Base-by-base conservation (phyloP, 2,113 vertebrate genomes). In the Crocuta crocuta region DNA sequence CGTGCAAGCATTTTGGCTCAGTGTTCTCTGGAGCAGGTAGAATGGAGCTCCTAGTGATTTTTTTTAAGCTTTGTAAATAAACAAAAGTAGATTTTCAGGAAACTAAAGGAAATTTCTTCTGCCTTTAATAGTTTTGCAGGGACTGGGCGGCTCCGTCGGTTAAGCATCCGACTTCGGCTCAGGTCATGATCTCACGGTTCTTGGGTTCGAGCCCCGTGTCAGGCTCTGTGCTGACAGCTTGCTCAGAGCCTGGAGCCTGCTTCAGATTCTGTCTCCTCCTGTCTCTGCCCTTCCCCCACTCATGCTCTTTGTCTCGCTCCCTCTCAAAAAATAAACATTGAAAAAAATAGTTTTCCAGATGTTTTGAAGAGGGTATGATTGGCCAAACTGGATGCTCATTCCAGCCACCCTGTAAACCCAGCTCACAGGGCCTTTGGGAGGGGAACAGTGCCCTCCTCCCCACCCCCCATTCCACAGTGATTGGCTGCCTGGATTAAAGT, bases 51-150 rank as follows among this genome's bases (percentile, higher is more conserved):
- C 19, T 92, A 50, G 12, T 86, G 48, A 65, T 53, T 93, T 66
- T 19, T 83, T 19, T 83, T 93, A 58, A 66, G 8, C 68, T 58
- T 83, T 97, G 6, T 87, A 89, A 92, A 61, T 82, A 84, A 92
- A 84, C 43, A 35, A 80, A 93, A 68, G 61, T 96, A 94, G 48
- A 53, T 78, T 96, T 92, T 35, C n/a, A 66, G 70, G 48, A 91
- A 89, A 73, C 1, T 1, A 50, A 83, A 80, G 19, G 66, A 71
- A 24, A 48, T 90, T 17, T 58, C 11, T 89, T 79, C 74, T 90
- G 31, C 23, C 9, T 84, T 89, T 86, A 82, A 39, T 68, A 65
- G 17, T 97, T 94, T 92, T 70, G 21, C 70, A 58, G 17, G 39
- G 39, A 39, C 39, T 39, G 39, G 39, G 39, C 3, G 39, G 39